These are phyloP conservation scores for Dasysyrphus tricinctus DNA, from an alignment of 2,888 invertebrate species.

Conservation along the genomic window DNA sequence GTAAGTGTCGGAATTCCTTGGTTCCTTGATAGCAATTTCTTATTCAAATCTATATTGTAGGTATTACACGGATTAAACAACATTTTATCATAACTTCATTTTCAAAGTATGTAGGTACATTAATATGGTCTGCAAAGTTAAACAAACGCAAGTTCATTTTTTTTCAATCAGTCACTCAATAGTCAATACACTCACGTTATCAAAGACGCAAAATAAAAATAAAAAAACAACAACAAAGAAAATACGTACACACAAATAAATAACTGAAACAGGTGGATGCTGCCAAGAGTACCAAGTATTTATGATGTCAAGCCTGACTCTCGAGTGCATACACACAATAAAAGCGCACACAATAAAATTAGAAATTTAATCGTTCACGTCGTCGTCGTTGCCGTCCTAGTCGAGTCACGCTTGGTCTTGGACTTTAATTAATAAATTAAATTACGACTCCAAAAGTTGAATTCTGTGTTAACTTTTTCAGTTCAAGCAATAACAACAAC, in stretches of 20 bases:
- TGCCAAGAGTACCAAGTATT: slow-evolving; percentile 15
- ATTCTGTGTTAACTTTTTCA: not conserved
- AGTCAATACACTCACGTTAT: not conserved
- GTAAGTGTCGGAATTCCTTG: no score
- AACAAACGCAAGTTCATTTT: slow-evolving; percentile 17
- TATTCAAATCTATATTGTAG: no score
- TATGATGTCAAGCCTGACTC: slow-evolving; percentile 30
- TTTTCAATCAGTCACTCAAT: slow-evolving; percentile 2
- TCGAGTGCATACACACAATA: slow-evolving; percentile 23
- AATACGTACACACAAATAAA: not conserved
- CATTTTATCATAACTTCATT: not conserved
- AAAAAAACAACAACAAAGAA: slow-evolving; percentile 30
- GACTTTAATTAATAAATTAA: slow-evolving; percentile 25
- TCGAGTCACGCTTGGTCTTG: slow-evolving; percentile 6
- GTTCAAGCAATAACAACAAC: not conserved
- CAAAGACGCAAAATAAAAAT: slow-evolving; percentile 15
- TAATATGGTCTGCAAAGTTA: not conserved
- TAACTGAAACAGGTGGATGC: slow-evolving; percentile 48
- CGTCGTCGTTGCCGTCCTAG: not conserved
- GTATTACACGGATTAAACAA: not conserved
- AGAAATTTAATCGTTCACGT: slow-evolving; percentile 16
- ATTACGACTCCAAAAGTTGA: not conserved
- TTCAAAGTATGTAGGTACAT: no score
- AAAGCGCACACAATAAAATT: slow-evolving; percentile 1
- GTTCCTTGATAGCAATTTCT: no score